A percentile compares a stretch with the other conserved stretches of the same genome.
These are phyloP conservation scores for Morpho achilles DNA, from an alignment of 2,888 invertebrate genomes.

Conservation along the genomic window DNA sequence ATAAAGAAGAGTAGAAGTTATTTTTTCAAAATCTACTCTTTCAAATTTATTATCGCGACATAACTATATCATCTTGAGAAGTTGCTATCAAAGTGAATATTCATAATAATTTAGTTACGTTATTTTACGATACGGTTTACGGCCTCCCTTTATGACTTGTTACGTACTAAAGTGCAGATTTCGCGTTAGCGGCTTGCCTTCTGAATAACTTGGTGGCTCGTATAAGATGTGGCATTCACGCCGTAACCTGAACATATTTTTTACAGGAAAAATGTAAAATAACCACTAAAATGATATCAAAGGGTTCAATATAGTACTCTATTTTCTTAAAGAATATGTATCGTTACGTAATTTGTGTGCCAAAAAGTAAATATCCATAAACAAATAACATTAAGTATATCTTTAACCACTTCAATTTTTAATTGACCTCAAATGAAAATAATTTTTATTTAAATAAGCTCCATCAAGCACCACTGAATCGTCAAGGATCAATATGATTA, in stretches of 20 bases:
- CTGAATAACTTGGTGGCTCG: constrained; percentile 65
- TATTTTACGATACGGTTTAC: constrained; percentile 65
- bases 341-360: no score
- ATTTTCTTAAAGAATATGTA: no score
- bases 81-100: constrained; percentile 50
- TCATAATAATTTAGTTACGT: constrained; percentile 63
- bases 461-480: no score
- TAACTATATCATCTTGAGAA: not conserved
- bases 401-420: no score
- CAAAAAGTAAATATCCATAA: no score
- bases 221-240: constrained; percentile 20
- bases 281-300: no score
- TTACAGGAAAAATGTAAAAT: constrained; percentile 4
- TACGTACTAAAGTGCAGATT: constrained; percentile 72
- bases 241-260: constrained; percentile 12
- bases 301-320: no score
- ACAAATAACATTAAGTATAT: no score
- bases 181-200: constrained; percentile 56
- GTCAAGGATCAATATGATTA: no score
- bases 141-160: constrained; percentile 68
- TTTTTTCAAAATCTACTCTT: not conserved
- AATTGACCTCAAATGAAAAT: no score
- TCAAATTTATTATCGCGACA: not conserved
- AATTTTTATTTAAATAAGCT: no score
- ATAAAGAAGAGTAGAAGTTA: no score